Conservation (phyloP, 2,797 vertebrate species). For the Mus minutoides region DNA sequence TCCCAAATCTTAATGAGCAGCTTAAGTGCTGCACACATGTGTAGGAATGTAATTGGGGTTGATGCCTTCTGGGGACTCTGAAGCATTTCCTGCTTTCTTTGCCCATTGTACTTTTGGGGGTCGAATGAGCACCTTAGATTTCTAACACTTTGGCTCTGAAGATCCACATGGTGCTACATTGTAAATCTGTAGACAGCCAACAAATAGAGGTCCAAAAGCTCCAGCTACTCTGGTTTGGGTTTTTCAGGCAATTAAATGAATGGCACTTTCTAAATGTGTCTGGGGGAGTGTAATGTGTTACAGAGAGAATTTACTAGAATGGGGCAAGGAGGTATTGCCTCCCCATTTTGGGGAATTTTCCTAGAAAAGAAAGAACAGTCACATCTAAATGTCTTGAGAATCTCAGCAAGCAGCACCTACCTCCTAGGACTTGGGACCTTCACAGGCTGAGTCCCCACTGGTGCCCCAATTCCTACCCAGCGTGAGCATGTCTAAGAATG, state of each 20-base stretch:
- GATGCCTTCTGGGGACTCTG: conserved; percentile 84
- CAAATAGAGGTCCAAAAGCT: conserved; percentile 81
- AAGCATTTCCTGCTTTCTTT: conserved; percentile 68
- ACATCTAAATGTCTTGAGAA: conserved; percentile 59
- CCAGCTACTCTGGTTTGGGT: conserved; percentile 81
- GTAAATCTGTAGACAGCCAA: conserved; percentile 89
- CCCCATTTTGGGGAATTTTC: conserved; percentile 66
- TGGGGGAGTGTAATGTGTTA: conserved; percentile 83
- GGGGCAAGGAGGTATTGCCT: conserved; percentile 73
- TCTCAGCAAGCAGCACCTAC: background rate
- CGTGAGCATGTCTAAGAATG: background rate
- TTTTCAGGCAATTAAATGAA: conserved; percentile 88
- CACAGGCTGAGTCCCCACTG: background rate
- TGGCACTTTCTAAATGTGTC: conserved; percentile 83
- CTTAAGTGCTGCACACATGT: conserved; percentile 79
- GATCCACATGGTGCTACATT: conserved; percentile 85
- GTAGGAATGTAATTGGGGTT: conserved; percentile 81
- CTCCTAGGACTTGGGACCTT: background rate
- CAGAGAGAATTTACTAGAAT: conserved; percentile 83
- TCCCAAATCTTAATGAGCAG: conserved; percentile 85
- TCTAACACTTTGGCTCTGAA: conserved; percentile 85
- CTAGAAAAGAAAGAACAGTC: conserved; percentile 50
- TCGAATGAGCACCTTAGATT: conserved; percentile 83
- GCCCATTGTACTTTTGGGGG: conserved; percentile 82
- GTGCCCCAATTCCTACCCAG: background rate